Evolutionary conservation across 35 echinoderm and acorn worm genomes (phyloP), one percentile per base, ranked within the genome.

Genomic region (Diadema setosum): DNA sequence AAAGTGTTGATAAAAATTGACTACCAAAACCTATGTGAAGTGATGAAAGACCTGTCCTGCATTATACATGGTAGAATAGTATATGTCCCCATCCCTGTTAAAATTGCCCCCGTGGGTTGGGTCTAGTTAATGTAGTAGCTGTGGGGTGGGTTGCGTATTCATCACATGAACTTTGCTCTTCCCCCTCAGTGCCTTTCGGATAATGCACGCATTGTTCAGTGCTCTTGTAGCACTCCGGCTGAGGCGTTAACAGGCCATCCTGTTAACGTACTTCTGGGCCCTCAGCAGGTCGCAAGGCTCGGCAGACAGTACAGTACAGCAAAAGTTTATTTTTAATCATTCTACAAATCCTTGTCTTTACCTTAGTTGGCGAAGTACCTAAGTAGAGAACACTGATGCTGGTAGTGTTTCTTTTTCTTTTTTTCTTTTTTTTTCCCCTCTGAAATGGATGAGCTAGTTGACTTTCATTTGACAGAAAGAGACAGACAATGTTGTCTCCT

Each of bases 271-370:
- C 80, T 70, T 82, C 81, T 52, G 42, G 57, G 81, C 81, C 59
- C 80, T 43, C 75, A 82, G 75, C 55, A 83, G 56, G 25, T 78
- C 43, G 60, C 63, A 65, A 63, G 57, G 48, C 56, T 64, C 81
- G 60, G 63, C 88, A 90, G 88, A 83, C 88, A 90, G 88, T 90
- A 90, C 88, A 90, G 88, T 90, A 90, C 88, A 90, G 88, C 81
- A 81, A 87, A 39, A 87, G 37, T 70, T 87, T 35, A n/a, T 87
- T 90, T 86, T 86, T 86, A 86, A 65, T 44, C 35, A 55, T 86
- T 86, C 73, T 78, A 78, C 73, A 78, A 78, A 78, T 41, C 40
- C 20, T 73, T 35, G 37, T 78, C 73, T 78, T 78, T 78, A 44
- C 73, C 73, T 78, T 78, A 41, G 73, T 78, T 78, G 39, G 73